Evolutionary conservation across 1,140 invertebrate species (phyloP), one percentile per base, ranked within the genome.

Genomic region (Drosophila lacteicornis): DNA sequence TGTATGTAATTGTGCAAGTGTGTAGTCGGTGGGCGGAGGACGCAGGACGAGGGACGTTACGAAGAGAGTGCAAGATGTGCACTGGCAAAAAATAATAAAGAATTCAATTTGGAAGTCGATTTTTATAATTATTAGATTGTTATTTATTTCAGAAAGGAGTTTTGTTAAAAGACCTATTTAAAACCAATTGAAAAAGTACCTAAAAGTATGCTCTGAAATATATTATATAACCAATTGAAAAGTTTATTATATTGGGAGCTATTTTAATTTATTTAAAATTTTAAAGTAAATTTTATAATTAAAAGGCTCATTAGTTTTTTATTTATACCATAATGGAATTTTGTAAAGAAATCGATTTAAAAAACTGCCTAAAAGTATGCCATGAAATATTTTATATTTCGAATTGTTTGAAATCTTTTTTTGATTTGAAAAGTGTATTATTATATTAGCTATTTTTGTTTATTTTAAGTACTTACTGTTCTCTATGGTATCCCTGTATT

Each of bases 1-100:
- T 87, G 84, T 88, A 88, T 87, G 85, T 87, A 88, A 86, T 86
- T 86, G 82, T 86, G 82, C 82, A 85, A 80, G 83, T 85, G 82
- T 85, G 82, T 85, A 75, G 74, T 42, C 46, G 46, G 19, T 15
- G 22, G 38, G 9, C 36, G 57, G 2, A 15, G 22, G 17, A 19
- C 33, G 19, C 4, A 12, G 19, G 11, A 25, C 4, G 33, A 1
- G 36, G n/a, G 43, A 8, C n/a, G 15, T 30, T 25, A 22, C 9
- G 17, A 36, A 12, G 50, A 38, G 40, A 60, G 43, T 43, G 57
- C 51, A 77, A 30, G 71, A 43, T 50, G 67, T 38, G 40, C 77
- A 75, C 75, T 62, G 60, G 25, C 11, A 27, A 6, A 59, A 71
- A 61, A 59, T 7, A 6, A 33, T 9, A n/a, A 7, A 9, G 22